Evolutionary conservation across 2,797 vertebrate genomes (phyloP), one percentile per base, ranked within the genome.

Genomic region (Mormyrus hasselquistii): DNA sequence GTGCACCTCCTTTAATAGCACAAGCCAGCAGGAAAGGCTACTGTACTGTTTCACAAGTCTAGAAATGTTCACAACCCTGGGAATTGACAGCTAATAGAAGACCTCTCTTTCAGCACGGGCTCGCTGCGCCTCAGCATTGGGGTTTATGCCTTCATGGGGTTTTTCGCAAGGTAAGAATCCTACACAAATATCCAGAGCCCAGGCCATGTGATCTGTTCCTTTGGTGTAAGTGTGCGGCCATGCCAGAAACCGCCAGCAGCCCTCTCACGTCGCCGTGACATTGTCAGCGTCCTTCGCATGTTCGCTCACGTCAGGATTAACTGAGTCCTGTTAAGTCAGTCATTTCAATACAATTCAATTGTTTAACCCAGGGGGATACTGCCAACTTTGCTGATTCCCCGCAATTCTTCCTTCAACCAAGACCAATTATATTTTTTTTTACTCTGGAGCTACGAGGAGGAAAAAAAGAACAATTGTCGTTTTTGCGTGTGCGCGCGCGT

Each of bases 341-440:
- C 44, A 84, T 52, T 84, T 84, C 82, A 50, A 47, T 49, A 84
- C n/a, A 25, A 84, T 84, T 84, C 82, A 52, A 52, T 29, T 52
- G 82, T 47, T 79, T 79, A 79, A 79, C 73, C 82, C 44, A 84
- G 44, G 82, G 82, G 82, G 19, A 50, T 52, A 84, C 82, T 49
- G 41, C n/a, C 10, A 14, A 52, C 49, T 49, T 52, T 84, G 82
- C 82, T 52, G 82, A 84, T 84, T 22, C 82, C 82, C 82, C 2
- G 3, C 6, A n/a, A 52, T 84, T 50, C 82, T 84, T 25, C 82
- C 10, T 84, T 84, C 82, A 25, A 12, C 82, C 47, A 49, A 50
- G 47, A 84, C 47, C 49, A 84, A 84, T 84, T 84, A 84, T 84
- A 84, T 79, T n/a, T 44, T 76, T 49, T 84, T 22, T 84, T 49